phyloP scores from a whole-genome alignment of 2,888 invertebrate species.

The Limnephilus marmoratus region DNA sequence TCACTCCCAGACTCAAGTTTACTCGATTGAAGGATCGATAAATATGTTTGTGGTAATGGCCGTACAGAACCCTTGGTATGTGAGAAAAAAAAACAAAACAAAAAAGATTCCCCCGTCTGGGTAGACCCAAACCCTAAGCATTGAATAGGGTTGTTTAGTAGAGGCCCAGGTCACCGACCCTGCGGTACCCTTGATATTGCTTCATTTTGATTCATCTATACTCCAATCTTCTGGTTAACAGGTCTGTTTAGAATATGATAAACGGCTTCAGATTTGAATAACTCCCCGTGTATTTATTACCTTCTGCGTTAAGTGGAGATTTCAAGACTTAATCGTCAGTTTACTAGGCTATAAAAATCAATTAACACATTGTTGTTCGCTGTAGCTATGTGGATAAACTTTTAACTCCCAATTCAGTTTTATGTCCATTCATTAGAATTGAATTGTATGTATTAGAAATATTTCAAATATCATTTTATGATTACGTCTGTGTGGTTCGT shows the following conservation, averaged over 20 bases:
- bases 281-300: conserved; percentile 5
- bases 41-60: conserved; percentile 18
- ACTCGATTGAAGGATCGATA: conserved; percentile 36
- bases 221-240: background rate
- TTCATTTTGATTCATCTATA: background rate
- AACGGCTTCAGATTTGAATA: background rate
- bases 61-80: conserved; percentile 37
- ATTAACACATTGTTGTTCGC: background rate
- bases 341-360: background rate
- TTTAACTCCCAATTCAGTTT: background rate
- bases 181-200: background rate
- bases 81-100: conserved; percentile 21
- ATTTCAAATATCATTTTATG: background rate
- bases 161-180: conserved; percentile 13
- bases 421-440: background rate
- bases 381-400: background rate
- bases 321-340: background rate
- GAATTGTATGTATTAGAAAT: background rate
- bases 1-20: conserved; percentile 7
- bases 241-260: conserved; percentile 15
- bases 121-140: background rate
- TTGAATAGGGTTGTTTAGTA: conserved; percentile 30
- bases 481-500: too few relatives aligned
- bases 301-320: background rate
- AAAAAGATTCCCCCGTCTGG: conserved; percentile 11